Evolutionary conservation across 2,888 invertebrate species (phyloP).

Genomic region (Stenichneumon culpator): DNA sequence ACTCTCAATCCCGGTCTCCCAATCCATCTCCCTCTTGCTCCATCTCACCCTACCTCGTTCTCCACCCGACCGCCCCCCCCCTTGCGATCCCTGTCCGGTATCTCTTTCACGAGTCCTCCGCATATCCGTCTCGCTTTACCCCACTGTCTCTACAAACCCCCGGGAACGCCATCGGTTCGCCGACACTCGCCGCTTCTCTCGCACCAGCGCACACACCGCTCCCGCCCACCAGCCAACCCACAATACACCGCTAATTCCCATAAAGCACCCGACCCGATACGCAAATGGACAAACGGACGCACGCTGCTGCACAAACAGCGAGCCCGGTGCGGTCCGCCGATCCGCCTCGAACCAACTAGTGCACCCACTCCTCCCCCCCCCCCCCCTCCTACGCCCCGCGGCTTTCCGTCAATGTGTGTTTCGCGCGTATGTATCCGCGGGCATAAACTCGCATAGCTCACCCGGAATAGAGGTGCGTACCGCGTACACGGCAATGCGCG

Average conservation of each 20-base stretch:
- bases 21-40: slow-evolving; percentile 24
- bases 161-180: slow-evolving; percentile 65
- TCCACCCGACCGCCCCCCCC: slow-evolving; percentile 36
- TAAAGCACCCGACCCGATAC: slow-evolving; percentile 82
- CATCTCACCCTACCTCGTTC: slow-evolving; percentile 20
- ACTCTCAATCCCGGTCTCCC: slow-evolving; percentile 47
- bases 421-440: slow-evolving; percentile 5
- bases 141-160: slow-evolving; percentile 23
- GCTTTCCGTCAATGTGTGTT: slow-evolving; percentile 29
- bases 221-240: slow-evolving; percentile 82
- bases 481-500: background rate
- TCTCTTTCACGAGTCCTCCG: slow-evolving; percentile 36
- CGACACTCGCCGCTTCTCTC: slow-evolving; percentile 74
- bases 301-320: slow-evolving; percentile 74
- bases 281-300: slow-evolving; percentile 83
- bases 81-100: background rate
- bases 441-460: slow-evolving; percentile 39
- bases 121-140: slow-evolving; percentile 47
- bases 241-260: slow-evolving; percentile 84
- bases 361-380: slow-evolving; percentile 34
- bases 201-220: slow-evolving; percentile 78
- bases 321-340: slow-evolving; percentile 69
- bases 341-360: slow-evolving; percentile 68
- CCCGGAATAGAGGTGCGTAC: slow-evolving; percentile 33
- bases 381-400: slow-evolving; percentile 24